Evolutionary conservation across 2,797 vertebrate genomes (phyloP).

Genomic region (Brachymystax lenok): DNA sequence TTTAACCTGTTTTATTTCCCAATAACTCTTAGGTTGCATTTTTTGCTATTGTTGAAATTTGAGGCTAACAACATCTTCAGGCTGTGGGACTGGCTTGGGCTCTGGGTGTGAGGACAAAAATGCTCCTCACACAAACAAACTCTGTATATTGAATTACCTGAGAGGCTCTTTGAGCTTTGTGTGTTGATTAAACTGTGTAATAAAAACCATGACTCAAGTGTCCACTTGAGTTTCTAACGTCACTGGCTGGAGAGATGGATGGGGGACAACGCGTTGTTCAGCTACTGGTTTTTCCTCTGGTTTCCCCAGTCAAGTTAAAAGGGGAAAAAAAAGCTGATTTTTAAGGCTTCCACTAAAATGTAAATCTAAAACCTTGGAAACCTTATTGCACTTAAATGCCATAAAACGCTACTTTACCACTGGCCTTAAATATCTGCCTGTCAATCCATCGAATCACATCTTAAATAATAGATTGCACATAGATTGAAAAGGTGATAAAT

Average conservation of each 20-base stretch:
- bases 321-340: too few species aligned
- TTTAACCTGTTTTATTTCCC: constrained; percentile 73
- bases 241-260: neutral
- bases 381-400: too few species aligned
- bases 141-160: constrained; percentile 99
- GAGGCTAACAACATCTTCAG: constrained; percentile 97
- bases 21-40: constrained; percentile 80
- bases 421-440: too few species aligned
- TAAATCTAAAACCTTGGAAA: too few species aligned
- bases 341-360: too few species aligned
- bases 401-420: too few species aligned
- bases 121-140: constrained; percentile 88
- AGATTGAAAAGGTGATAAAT: too few species aligned
- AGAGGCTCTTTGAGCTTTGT: constrained; percentile 98
- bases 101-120: constrained; percentile 92
- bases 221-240: constrained; percentile 14
- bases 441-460: too few species aligned
- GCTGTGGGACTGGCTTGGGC: constrained; percentile 92
- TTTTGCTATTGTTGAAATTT: constrained; percentile 88
- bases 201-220: constrained; percentile 82
- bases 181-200: constrained; percentile 99
- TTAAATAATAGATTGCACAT: too few species aligned
- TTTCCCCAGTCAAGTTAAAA: neutral
- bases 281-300: too few species aligned
- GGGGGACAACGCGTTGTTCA: too few species aligned